Percentiles rank a stretch among this genome's conserved stretches.
These are phyloP conservation scores for Cryptus armator DNA, from an alignment of 2,888 invertebrate species.

Conservation along the genomic window DNA sequence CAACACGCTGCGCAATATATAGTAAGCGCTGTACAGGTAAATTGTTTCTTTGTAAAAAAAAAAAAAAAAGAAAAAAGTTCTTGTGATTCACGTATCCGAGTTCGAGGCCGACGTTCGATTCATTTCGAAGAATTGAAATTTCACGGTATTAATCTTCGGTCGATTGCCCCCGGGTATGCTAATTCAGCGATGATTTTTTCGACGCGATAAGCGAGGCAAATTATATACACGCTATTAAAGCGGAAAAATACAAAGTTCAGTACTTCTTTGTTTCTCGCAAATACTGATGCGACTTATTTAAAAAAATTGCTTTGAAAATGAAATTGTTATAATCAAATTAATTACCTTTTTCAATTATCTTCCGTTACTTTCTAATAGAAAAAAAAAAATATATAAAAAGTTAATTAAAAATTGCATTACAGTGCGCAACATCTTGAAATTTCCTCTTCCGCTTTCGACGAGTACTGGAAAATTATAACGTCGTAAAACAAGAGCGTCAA, in stretches of 20 bases:
- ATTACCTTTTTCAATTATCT: too few species aligned
- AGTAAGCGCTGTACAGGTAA: neutral
- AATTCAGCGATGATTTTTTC: conserved; percentile 10
- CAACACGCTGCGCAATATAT: conserved; percentile 35
- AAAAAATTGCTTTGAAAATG: too few species aligned
- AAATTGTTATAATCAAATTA: too few species aligned
- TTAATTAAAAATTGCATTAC: too few species aligned
- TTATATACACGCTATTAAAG: neutral
- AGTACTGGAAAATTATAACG: neutral
- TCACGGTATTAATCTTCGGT: too few species aligned
- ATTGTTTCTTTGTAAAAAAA: conserved; percentile 35
- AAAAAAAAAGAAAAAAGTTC: neutral
- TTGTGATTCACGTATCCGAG: conserved; percentile 12
- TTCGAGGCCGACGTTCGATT: neutral
- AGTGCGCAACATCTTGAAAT: too few species aligned
- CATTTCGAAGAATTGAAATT: neutral
- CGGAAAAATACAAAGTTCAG: too few species aligned
- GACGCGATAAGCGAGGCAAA: neutral
- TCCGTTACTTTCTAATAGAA: too few species aligned
- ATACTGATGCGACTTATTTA: too few species aligned
- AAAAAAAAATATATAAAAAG: neutral
- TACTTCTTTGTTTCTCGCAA: too few species aligned
- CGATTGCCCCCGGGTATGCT: neutral
- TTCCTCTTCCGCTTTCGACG: neutral
- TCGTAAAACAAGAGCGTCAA: neutral